Evolutionary conservation across 2,797 vertebrate species (phyloP), one percentile per base, ranked within the genome.

Genomic region (Acanthurus tractus): DNA sequence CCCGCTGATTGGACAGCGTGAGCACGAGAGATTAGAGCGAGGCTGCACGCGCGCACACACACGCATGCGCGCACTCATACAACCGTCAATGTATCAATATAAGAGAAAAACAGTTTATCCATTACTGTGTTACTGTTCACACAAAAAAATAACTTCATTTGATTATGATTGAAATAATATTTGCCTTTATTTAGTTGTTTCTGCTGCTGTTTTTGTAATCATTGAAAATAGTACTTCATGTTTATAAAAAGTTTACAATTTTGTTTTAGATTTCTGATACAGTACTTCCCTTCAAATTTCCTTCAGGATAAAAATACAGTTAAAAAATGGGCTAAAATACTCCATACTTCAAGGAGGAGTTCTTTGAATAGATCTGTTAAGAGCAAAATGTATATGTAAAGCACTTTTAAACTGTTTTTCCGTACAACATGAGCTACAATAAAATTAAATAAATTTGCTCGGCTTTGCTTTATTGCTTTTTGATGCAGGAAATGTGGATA

Each of bases 1-100:
- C n/a, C 2, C 36, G 67, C 76, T 91, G 90, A 95, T 95, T 95
- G 94, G 17, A 44, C 3, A 8, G 20, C 10, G 59, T 23, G 15
- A 5, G 22, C 65, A 64, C 40, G 59, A 25, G 0, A 10, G 22
- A 29, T 3, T 0, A 23, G 2, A 12, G 5, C 5, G 18, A 4
- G 2, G 25, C 38, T 14, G 11, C 36, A 4, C 17, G 6, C 8
- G 5, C 20, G 3, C 66, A 55, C n/a, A 55, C n/a, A 4, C 2
- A 25, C 78, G 54, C 65, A 54, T 65, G 76, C 58, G 62, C 3
- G 7, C 9, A 38, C 22, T 15, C 15, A 45, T n/a, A 29, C 10
- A 45, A 13, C 25, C 3, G 15, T 9, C 29, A 2, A 44, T 0
- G 23, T 7, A 18, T 40, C 38, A 40, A 40, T 40, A 40, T 11